phyloP scores from a whole-genome alignment of 1,140 invertebrate species.

The Drosophila arizonae region DNA sequence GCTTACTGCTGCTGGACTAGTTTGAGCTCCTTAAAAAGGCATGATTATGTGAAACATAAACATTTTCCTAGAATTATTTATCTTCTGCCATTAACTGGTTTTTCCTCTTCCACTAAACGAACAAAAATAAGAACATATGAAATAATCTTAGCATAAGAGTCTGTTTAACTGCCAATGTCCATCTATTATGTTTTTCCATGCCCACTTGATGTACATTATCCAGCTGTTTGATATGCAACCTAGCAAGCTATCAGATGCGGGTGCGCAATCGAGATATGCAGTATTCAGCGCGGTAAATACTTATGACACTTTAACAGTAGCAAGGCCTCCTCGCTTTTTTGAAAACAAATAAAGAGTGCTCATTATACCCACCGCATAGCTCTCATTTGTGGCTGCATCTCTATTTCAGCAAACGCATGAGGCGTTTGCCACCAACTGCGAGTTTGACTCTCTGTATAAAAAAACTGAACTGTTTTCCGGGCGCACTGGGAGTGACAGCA shows the following conservation, averaged over 20 bases:
- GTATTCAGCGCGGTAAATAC: neutral
- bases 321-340: too few species aligned
- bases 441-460: constrained; percentile 16
- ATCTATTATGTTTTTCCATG: too few species aligned
- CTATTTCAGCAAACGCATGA: constrained; percentile 40
- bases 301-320: neutral
- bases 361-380: constrained; percentile 29
- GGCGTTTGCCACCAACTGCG: constrained; percentile 60
- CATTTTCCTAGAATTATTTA: constrained; percentile 63
- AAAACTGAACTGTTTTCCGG: constrained; percentile 33
- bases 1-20: constrained; percentile 30
- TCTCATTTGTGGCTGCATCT: neutral
- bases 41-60: constrained; percentile 71
- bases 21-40: constrained; percentile 42
- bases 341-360: constrained; percentile 1
- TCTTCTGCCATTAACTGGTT: constrained; percentile 10
- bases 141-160: too few species aligned
- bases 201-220: too few species aligned
- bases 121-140: too few species aligned
- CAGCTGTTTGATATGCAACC: too few species aligned
- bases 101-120: neutral
- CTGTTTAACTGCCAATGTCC: too few species aligned
- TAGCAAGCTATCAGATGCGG: too few species aligned
- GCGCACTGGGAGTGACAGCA: constrained; percentile 46
- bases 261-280: too few species aligned